Conservation (phyloP, 2,797 vertebrate genomes). For the Alectoris magna region DNA sequence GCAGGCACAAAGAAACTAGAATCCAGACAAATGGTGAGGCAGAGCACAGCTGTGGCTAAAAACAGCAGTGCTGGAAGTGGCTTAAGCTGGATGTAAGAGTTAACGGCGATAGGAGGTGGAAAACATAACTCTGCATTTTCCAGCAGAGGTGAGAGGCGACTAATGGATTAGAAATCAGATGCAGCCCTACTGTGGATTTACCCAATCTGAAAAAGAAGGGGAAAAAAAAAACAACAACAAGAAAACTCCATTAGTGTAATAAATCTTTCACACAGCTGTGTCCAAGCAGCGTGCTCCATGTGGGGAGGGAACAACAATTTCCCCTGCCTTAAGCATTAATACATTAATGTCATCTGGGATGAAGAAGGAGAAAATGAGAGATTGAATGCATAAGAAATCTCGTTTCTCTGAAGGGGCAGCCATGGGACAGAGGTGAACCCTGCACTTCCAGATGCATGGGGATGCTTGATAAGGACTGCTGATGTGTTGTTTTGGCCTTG, state of each 20-base stretch:
- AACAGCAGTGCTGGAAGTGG: not conserved
- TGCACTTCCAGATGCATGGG: not conserved
- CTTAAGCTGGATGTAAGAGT: not conserved
- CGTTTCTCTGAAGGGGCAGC: not conserved
- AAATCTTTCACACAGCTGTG: not conserved
- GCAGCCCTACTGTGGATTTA: not conserved
- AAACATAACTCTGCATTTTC: not conserved
- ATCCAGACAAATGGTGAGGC: rapidly evolving
- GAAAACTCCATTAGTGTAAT: conserved; percentile 31
- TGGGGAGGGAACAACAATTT: not conserved
- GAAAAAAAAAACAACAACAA: not conserved
- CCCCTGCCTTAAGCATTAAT: not conserved
- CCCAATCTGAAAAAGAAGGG: not conserved
- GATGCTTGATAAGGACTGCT: not conserved
- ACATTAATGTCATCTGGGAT: conserved; percentile 9
- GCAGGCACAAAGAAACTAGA: not conserved
- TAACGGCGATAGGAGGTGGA: not conserved
- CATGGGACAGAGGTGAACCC: not conserved
- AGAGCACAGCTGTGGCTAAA: not conserved
- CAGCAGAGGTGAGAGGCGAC: not conserved
- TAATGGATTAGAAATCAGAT: not conserved
- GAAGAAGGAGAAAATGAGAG: conserved; percentile 13
- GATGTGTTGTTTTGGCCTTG: not conserved
- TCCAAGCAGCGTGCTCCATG: not conserved
- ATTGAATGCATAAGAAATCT: not conserved